A percentile compares a stretch with the other conserved stretches of the same genome.
Conservation (phyloP, 2,888 invertebrate species). For the Epinotia demarniana region DNA sequence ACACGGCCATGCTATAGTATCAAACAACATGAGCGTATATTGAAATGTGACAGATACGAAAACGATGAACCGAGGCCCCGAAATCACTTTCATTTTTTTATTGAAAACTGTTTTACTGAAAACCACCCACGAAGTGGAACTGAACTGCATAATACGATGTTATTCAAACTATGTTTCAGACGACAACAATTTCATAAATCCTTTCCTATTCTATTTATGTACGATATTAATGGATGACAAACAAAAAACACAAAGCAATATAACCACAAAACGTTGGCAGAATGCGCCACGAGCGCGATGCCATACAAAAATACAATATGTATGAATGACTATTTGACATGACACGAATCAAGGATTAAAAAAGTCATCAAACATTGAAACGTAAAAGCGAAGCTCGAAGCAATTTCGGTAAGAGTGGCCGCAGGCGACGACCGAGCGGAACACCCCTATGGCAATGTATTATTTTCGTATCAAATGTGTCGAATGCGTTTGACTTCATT, state of each 20-base stretch:
- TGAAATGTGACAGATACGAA: too few relatives aligned
- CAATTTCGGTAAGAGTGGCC: conserved; percentile 70
- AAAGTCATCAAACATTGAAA: conserved; percentile 42
- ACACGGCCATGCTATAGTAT: too few relatives aligned
- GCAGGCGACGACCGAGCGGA: conserved; percentile 35
- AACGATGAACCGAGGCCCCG: too few relatives aligned
- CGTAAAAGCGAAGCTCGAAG: conserved; percentile 52
- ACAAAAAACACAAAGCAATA: too few relatives aligned
- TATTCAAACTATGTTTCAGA: not conserved
- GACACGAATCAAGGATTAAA: not conserved
- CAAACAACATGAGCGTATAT: too few relatives aligned
- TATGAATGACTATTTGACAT: conserved; percentile 11
- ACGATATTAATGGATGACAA: not conserved
- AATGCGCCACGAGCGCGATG: too few relatives aligned
- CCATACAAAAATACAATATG: not conserved
- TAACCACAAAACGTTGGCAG: too few relatives aligned
- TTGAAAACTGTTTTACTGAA: too few relatives aligned
- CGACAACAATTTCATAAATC: not conserved
- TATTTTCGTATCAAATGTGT: conserved; percentile 53
- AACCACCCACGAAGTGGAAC: too few relatives aligned
- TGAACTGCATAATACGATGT: too few relatives aligned
- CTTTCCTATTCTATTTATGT: not conserved
- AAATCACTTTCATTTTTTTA: too few relatives aligned
- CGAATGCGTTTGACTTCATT: conserved; percentile 32
- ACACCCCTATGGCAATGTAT: conserved; percentile 61